These are phyloP conservation scores for Mesochorus sp. DNA, from an alignment of 2,888 invertebrate species.

Conservation along the genomic window DNA sequence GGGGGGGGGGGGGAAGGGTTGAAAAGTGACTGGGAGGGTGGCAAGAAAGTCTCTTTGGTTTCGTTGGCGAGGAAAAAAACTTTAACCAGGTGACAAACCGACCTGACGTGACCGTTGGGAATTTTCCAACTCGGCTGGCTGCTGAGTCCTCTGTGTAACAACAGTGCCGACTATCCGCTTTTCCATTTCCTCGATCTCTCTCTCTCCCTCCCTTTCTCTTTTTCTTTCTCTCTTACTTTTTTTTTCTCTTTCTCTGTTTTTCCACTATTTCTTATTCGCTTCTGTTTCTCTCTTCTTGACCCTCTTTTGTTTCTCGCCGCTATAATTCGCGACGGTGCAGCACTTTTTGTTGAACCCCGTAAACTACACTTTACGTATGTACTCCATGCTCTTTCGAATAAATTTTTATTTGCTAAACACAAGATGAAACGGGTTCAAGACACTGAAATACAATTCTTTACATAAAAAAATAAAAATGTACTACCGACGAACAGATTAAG, in stretches of 20 bases:
- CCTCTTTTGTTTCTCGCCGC: slow-evolving; percentile 43
- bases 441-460: too few relatives aligned
- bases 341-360: not conserved
- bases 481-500: too few relatives aligned
- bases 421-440: not conserved
- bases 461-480: too few relatives aligned
- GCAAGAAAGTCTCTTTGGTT: slow-evolving; percentile 2
- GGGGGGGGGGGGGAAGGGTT: too few relatives aligned
- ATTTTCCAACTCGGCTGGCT: slow-evolving; percentile 56
- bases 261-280: slow-evolving; percentile 16
- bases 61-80: slow-evolving; percentile 65
- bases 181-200: slow-evolving; percentile 30
- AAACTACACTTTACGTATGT: slow-evolving; percentile 11
- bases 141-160: slow-evolving; percentile 33
- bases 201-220: slow-evolving; percentile 6
- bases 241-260: slow-evolving; percentile 4
- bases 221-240: not conserved
- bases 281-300: slow-evolving; percentile 32
- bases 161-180: slow-evolving; percentile 53
- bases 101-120: slow-evolving; percentile 70
- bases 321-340: slow-evolving; percentile 15
- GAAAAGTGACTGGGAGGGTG: slow-evolving; percentile 24
- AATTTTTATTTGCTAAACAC: not conserved
- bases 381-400: not conserved
- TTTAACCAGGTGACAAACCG: slow-evolving; percentile 71